These are phyloP conservation scores for Ictalurus furcatus DNA, from an alignment of 2,113 vertebrate genomes.

Conservation along the genomic window DNA sequence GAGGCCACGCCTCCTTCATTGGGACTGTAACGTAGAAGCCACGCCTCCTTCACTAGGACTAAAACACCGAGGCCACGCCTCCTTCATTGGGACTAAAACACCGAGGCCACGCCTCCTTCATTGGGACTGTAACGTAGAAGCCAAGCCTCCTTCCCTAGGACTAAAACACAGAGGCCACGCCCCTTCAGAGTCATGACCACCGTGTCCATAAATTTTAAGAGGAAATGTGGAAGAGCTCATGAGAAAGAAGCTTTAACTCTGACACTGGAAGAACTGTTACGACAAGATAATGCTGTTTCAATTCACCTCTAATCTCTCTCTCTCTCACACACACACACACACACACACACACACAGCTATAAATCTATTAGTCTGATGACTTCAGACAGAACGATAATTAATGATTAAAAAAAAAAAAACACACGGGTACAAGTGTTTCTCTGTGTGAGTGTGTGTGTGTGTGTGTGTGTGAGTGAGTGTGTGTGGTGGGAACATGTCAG, in stretches of 20 bases:
- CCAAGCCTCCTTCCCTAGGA: background rate
- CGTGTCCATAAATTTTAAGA: background rate
- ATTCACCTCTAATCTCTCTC: slow-evolving; percentile 19
- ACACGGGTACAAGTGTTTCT: background rate
- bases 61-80: background rate
- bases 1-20: background rate
- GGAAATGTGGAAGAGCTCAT: background rate
- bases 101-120: background rate
- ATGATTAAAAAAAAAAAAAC: background rate
- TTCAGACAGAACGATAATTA: background rate
- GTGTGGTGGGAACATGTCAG: background rate
- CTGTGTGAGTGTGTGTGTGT: background rate
- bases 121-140: background rate
- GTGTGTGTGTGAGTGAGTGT: background rate
- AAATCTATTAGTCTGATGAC: slow-evolving; percentile 44
- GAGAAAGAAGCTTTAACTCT: slow-evolving; percentile 9
- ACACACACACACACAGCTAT: slow-evolving; percentile 39
- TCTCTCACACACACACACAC: slow-evolving; percentile 15
- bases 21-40: background rate
- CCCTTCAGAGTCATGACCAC: too few species aligned
- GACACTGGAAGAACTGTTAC: slow-evolving; percentile 35
- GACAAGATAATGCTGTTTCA: slow-evolving; percentile 34
- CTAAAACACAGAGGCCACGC: background rate
- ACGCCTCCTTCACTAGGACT: background rate
- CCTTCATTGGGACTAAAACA: background rate